These are phyloP conservation scores for Colossoma macropomum DNA, from an alignment of 2,113 vertebrate species.

Conservation along the genomic window DNA sequence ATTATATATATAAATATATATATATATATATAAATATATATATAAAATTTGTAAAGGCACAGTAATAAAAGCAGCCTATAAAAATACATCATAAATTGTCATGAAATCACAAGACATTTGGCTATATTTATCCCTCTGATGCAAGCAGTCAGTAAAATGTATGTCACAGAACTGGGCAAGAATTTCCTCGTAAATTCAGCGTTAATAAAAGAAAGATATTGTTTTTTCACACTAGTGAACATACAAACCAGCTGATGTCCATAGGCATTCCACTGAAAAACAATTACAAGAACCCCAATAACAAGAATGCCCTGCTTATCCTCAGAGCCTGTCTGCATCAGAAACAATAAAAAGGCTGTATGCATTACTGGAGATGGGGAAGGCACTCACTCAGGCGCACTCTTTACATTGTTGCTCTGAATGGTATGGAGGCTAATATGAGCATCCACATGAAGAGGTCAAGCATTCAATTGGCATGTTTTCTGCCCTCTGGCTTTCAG, in stretches of 20 bases:
- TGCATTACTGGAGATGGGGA: neutral
- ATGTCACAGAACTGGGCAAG: neutral
- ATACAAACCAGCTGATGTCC: neutral
- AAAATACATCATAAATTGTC: no score
- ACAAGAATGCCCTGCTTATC: neutral
- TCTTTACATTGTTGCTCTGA: neutral
- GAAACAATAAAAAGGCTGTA: neutral
- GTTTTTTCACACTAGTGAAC: neutral
- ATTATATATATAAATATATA: no score
- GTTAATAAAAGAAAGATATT: neutral
- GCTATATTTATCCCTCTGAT: no score
- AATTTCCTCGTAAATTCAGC: neutral
- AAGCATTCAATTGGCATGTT: conserved; percentile 25
- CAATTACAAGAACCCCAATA: neutral
- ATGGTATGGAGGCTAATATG: neutral
- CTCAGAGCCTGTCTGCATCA: neutral
- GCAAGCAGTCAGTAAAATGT: neutral
- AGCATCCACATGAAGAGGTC: neutral
- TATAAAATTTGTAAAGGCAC: no score
- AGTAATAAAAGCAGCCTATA: no score
- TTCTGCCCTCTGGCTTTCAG: conserved; percentile 3
- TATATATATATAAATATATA: no score
- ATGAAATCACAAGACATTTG: no score
- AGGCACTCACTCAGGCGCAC: neutral
- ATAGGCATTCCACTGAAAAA: neutral